phyloP scores from a whole-genome alignment of 2,797 vertebrate species.

The Xiphophorus birchmanni region DNA sequence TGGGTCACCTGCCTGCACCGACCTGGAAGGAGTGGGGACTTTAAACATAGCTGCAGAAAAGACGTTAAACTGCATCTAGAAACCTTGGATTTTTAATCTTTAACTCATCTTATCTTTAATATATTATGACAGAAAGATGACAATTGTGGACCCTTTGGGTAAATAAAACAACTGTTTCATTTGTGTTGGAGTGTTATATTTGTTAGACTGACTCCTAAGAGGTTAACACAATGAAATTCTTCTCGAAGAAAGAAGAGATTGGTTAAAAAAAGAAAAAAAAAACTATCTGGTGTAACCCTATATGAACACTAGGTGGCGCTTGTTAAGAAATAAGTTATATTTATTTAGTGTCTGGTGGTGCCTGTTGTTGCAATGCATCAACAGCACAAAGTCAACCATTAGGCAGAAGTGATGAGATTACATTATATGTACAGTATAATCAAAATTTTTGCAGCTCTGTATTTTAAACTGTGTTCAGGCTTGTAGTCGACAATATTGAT shows the following conservation, averaged over 20 bases:
- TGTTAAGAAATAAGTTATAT: background rate
- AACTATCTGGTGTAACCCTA: background rate
- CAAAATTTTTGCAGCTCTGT: background rate
- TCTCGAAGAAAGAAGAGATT: background rate
- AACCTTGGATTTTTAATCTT: background rate
- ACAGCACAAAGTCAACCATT: background rate
- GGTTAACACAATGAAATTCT: background rate
- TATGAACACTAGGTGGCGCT: background rate
- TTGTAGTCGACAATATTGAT: background rate
- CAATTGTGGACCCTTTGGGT: background rate
- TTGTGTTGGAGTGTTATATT: background rate
- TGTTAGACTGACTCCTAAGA: background rate
- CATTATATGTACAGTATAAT: background rate
- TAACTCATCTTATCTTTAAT: background rate
- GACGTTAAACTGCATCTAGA: slow-evolving; percentile 26
- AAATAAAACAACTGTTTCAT: background rate
- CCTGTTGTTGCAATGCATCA: background rate
- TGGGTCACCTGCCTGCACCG: slow-evolving; percentile 58
- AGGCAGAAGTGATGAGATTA: background rate
- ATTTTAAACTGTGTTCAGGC: background rate
- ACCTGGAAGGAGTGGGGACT: slow-evolving; percentile 29
- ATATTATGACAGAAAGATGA: background rate
- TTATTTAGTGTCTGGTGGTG: background rate
- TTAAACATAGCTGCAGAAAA: slow-evolving; percentile 34
- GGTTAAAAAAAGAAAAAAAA: background rate